Evolutionary conservation across 2,797 vertebrate species (phyloP), one percentile per base, ranked within the genome.

Genomic region (Atherinosoma microstoma): DNA sequence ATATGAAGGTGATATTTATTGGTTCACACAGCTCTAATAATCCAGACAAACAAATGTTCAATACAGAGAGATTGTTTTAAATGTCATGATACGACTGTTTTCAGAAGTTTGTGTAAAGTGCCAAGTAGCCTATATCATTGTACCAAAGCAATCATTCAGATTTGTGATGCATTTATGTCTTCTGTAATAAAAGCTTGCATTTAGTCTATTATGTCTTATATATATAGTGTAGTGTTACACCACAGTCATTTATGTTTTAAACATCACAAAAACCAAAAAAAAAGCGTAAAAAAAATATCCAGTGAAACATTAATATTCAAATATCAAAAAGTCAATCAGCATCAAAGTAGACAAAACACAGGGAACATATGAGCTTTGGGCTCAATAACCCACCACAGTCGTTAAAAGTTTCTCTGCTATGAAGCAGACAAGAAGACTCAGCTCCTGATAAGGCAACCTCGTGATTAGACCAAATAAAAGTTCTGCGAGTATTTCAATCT

Each of bases 391-490:
- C 58, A 40, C 73, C 59, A 77, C 62, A 82, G 24, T 45, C 74
- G 64, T 67, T 54, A 30, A 36, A 67, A 76, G 38, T 76, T 76
- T 77, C 35, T 63, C 38, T 58, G 47, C 66, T 70, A 67, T 58
- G 67, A 67, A 73, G 58, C 54, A 58, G 47, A 87, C 49, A 15
- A 62, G 34, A 72, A 58, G 69, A 54, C 58, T 67, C 58, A n/a
- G 75, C 73, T 81, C 64, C 70, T 65, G 29, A 81, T 79, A 80
- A 76, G 60, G 65, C 67, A 79, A 76, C 63, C 38, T 51, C 56
- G 76, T 84, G 75, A 86, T 84, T 73, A 84, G 69, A 87, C 49
- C 36, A 62, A 54, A 81, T 86, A 53, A 73, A 83, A 76, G 59
- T 77, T 83, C 65, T 73, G 45, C 70, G 78, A 78, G 82, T 82